These are phyloP conservation scores for Manis crassicaudata DNA, from an alignment of 2,797 vertebrate species.

Conservation along the genomic window DNA sequence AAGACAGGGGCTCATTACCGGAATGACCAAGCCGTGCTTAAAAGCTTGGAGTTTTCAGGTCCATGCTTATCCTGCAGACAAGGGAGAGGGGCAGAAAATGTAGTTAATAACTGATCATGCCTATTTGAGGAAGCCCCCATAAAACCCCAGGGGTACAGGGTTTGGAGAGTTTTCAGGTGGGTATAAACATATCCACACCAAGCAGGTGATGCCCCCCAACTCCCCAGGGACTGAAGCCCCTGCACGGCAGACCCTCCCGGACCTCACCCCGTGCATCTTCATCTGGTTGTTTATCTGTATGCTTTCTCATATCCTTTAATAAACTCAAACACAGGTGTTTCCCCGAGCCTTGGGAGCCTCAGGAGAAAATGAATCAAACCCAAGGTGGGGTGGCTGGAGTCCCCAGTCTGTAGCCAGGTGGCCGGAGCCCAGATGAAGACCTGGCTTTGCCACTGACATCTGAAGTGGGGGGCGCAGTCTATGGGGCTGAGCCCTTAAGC, in stretches of 20 bases:
- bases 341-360: background rate
- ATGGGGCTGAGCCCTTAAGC: background rate
- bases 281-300: background rate
- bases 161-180: background rate
- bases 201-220: background rate
- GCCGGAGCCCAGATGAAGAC: background rate
- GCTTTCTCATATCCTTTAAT: background rate
- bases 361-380: background rate
- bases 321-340: background rate
- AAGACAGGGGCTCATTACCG: background rate
- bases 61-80: background rate
- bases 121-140: background rate
- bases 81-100: background rate
- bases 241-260: background rate
- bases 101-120: background rate
- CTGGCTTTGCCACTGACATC: background rate
- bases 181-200: background rate
- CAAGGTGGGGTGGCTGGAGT: background rate
- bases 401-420: background rate
- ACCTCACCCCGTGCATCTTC: background rate
- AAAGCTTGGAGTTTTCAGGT: background rate
- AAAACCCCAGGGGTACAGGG: background rate
- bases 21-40: background rate
- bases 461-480: background rate
- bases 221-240: background rate